Evolutionary conservation across 2,888 invertebrate species (phyloP), one percentile per base, ranked within the genome.

Genomic region (Plebejus melissa): DNA sequence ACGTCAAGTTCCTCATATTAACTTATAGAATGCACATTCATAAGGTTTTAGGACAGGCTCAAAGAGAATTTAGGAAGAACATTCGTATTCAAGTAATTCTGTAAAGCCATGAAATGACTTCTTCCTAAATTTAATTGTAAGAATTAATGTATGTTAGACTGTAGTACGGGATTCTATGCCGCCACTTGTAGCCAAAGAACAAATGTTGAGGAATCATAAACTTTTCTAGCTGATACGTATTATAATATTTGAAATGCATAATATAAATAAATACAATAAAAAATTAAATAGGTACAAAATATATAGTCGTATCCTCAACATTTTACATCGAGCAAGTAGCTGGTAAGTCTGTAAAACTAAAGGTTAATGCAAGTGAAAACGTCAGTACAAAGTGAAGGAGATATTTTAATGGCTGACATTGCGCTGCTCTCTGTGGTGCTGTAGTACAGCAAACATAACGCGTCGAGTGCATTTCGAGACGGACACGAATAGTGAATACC

Each of bases 401-500:
- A 65, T 65, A 16, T 65, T 65, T 65, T 65, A 65, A 65, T 32
- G 36, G 65, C 65, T 32, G 32, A 32, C 65, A 32, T 32, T 60
- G 60, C 65, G 9, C 54, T 16, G 9, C 54, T 54, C 54, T 16
- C 54, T 16, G 54, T 54, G 16, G 54, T 16, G 54, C 71, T 46
- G 41, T 22, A 22, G 22, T 22, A 22, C 22, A 22, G 22, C 46
- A 46, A 71, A 11, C 72, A 46, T 28, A 54, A 72, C 50, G 32
- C 65, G 65, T 4, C 50, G 50, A 72, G 72, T 72, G 72, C 72
- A 72, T 72, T 71, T 72, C 50, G 72, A 72, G 72, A 71, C 71
- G 71, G 50, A 50, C 46, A 74, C 22, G 71, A 72, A 74, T 75
- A 75, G 71, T 13, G 71, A 72, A 74, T 75, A 75, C 76, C 46